Percentiles rank a stretch among this genome's conserved stretches.
Conservation (phyloP, 2,797 vertebrate species). For the Peromyscus eremicus region DNA sequence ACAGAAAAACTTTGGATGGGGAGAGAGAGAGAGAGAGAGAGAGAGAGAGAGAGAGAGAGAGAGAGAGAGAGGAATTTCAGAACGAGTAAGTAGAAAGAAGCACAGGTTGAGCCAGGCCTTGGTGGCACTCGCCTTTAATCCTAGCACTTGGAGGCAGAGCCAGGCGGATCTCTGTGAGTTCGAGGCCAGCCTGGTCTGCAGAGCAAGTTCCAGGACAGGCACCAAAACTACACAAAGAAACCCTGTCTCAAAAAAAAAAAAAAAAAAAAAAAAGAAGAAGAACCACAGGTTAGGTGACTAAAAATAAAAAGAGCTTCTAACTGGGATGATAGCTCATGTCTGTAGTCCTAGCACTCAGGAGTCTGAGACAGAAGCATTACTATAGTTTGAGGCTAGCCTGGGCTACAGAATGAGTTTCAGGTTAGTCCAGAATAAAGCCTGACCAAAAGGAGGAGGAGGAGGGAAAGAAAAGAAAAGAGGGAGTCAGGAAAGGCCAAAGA, state of each 20-base stretch:
- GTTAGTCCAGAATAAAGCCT: neutral
- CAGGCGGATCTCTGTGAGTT: no score
- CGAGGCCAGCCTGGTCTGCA: no score
- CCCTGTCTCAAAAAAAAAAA: no score
- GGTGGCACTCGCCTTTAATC: no score
- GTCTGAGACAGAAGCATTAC: neutral
- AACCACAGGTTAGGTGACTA: no score
- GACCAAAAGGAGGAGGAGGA: neutral
- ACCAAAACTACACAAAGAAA: no score
- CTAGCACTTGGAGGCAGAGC: no score
- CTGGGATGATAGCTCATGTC: neutral
- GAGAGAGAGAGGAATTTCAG: neutral
- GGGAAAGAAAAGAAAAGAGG: neutral
- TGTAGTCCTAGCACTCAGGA: no score
- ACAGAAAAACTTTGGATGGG: neutral
- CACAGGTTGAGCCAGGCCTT: no score
- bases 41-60: neutral
- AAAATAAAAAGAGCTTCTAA: neutral
- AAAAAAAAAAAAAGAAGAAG: no score
- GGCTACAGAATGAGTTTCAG: neutral
- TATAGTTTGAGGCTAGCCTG: neutral
- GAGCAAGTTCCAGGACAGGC: no score
- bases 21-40: neutral
- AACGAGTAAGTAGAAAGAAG: neutral
- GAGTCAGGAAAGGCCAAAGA: neutral